Conservation (phyloP, 2,113 vertebrate species). For the Triplophysa rosa region DNA sequence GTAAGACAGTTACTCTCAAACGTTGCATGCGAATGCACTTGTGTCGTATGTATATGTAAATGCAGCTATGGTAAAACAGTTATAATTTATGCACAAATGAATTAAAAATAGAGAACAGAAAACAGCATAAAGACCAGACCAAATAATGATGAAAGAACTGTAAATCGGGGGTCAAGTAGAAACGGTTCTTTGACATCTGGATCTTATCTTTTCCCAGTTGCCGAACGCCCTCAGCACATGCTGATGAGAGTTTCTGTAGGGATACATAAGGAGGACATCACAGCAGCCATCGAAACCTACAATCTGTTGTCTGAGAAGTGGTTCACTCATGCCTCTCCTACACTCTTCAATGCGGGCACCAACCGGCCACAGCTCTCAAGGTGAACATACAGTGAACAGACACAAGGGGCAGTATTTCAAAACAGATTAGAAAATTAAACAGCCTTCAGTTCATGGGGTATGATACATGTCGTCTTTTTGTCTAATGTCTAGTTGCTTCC, state of each 20-base stretch:
- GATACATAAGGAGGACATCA: constrained; percentile 87
- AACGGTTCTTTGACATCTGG: background rate
- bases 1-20: constrained; percentile 63
- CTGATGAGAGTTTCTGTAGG: constrained; percentile 94
- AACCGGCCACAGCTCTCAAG: constrained; percentile 94
- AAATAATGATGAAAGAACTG: background rate
- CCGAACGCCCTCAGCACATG: constrained; percentile 96
- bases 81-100: no score
- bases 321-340: constrained; percentile 97
- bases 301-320: constrained; percentile 93
- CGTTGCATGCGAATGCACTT: no score
- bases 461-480: background rate
- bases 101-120: background rate
- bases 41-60: no score
- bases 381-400: constrained; percentile 62
- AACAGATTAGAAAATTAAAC: background rate
- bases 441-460: background rate
- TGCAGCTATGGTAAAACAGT: no score
- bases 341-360: constrained; percentile 95
- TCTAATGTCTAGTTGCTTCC: constrained; percentile 83
- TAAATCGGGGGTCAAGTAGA: background rate
- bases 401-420: constrained; percentile 20
- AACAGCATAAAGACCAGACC: background rate
- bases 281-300: constrained; percentile 91
- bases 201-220: constrained; percentile 70